These are phyloP conservation scores for Ormyrus labotus DNA, from an alignment of 2,888 invertebrate species.

Conservation along the genomic window DNA sequence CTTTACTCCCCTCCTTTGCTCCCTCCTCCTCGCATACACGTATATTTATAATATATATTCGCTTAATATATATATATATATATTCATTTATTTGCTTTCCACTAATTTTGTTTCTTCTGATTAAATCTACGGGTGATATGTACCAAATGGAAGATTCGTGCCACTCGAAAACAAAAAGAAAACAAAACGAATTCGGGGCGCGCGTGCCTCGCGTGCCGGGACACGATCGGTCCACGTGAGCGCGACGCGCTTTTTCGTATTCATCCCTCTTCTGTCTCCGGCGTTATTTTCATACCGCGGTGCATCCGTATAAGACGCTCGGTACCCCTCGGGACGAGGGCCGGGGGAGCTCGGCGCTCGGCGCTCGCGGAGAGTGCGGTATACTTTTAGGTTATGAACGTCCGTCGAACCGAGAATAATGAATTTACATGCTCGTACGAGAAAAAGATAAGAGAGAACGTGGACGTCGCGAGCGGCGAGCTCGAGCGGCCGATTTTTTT, in stretches of 20 bases:
- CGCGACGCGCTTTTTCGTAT: not conserved
- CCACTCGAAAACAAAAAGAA: conserved; percentile 55
- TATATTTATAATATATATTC: conserved; percentile 56
- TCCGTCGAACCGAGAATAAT: no score
- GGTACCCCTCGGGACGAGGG: no score
- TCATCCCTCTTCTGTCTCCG: not conserved
- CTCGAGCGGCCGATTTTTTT: no score
- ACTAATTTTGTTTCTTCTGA: conserved; percentile 52
- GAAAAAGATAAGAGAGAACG: no score
- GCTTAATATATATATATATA: conserved; percentile 54
- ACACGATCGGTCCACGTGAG: conserved; percentile 54
- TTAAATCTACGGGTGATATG: conserved; percentile 72
- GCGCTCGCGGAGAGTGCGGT: no score
- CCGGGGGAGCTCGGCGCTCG: no score
- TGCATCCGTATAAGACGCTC: no score
- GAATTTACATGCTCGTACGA: no score
- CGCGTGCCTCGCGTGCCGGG: conserved; percentile 44
- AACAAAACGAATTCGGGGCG: not conserved
- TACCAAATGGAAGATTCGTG: conserved; percentile 76
- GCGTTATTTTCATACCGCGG: no score
- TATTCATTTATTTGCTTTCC: conserved; percentile 50
- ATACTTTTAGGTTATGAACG: no score
- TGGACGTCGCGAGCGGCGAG: no score
- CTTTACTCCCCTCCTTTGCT: not conserved
- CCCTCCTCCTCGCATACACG: conserved; percentile 26